A percentile compares a stretch with the other conserved stretches of the same genome.
phyloP scores from a whole-genome alignment of 2,888 invertebrate species.

The Clistopyga incitator region DNA sequence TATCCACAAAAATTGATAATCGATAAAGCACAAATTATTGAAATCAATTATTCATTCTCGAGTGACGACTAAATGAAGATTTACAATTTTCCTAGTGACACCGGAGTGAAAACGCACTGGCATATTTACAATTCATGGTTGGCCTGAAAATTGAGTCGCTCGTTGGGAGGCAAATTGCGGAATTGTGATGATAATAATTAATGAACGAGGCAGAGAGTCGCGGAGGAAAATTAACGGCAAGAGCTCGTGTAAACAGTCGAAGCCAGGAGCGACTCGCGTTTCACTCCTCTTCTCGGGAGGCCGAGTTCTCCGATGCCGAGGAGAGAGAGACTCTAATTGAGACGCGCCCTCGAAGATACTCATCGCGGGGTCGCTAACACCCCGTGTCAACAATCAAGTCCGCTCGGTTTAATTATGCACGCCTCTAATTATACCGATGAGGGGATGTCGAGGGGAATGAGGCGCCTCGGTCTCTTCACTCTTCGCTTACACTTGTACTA shows the following conservation, averaged over 20 bases:
- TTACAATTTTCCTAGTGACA: neutral
- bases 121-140: neutral
- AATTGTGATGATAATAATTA: conserved; percentile 66
- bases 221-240: conserved; percentile 77
- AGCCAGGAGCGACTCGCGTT: conserved; percentile 44
- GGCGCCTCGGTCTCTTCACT: conserved; percentile 57
- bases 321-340: conserved; percentile 81
- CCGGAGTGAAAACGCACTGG: neutral
- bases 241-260: conserved; percentile 76
- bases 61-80: neutral
- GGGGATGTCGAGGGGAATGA: conserved; percentile 64
- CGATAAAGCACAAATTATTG: neutral
- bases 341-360: conserved; percentile 82
- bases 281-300: conserved; percentile 57
- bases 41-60: neutral
- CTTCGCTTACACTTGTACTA: conserved; percentile 36
- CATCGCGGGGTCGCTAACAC: conserved; percentile 80
- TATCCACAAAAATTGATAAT: too few species aligned
- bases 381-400: conserved; percentile 81
- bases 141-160: neutral
- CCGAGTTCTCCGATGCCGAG: conserved; percentile 44
- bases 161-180: conserved; percentile 24
- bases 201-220: conserved; percentile 72
- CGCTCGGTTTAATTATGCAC: conserved; percentile 81
- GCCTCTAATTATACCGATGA: conserved; percentile 81